phyloP scores from a whole-genome alignment of 2,797 vertebrate genomes.

The Chaetodon trifasciatus region DNA sequence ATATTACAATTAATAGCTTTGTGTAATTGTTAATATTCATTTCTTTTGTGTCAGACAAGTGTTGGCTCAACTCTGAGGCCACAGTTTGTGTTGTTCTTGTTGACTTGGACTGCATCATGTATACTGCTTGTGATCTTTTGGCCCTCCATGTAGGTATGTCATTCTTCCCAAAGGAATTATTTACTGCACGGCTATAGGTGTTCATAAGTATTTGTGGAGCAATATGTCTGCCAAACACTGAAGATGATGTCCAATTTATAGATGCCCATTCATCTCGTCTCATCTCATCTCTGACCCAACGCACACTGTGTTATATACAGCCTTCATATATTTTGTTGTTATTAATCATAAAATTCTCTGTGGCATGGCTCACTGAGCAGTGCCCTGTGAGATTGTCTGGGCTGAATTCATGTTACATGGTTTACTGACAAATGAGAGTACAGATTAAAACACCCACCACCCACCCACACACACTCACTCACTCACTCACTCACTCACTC shows the following conservation, averaged over 20 bases:
- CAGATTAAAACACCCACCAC: constrained; percentile 51
- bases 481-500: constrained; percentile 21
- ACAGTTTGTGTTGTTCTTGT: neutral
- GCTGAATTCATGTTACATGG: constrained; percentile 38
- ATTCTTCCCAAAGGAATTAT: no score
- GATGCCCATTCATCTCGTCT: constrained; percentile 25
- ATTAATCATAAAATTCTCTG: constrained; percentile 46
- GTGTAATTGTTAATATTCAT: neutral
- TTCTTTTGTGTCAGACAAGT: neutral
- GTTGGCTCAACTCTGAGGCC: neutral
- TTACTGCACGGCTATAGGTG: no score
- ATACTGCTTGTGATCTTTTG: neutral
- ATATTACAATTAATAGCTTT: neutral
- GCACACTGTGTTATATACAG: constrained; percentile 45
- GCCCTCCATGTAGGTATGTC: no score
- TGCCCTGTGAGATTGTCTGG: constrained; percentile 16
- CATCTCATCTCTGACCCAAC: neutral
- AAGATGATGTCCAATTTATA: constrained; percentile 32
- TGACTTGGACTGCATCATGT: no score
- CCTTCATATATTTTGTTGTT: constrained; percentile 42
- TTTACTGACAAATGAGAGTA: constrained; percentile 60
- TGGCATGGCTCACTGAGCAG: constrained; percentile 11
- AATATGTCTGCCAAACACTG: constrained; percentile 45
- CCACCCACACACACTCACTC: constrained; percentile 16
- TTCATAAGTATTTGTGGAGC: constrained; percentile 7